Evolutionary conservation across 2,888 invertebrate genomes (phyloP).

Genomic region (Rotaria socialis): DNA sequence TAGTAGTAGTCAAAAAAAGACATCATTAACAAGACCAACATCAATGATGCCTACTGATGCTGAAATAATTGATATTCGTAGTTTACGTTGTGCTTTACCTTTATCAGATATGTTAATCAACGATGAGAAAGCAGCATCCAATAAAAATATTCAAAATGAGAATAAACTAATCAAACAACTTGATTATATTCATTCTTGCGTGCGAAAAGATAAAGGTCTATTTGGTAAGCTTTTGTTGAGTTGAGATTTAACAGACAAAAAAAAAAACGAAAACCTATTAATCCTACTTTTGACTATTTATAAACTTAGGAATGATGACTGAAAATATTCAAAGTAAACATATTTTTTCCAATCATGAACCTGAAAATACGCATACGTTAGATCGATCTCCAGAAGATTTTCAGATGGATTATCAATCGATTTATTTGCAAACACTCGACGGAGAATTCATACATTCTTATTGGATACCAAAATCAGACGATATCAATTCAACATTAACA

Average conservation of each 20-base stretch:
- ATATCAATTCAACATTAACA: neutral
- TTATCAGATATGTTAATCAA: neutral
- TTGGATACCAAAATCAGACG: neutral
- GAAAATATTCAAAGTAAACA: constrained; percentile 34
- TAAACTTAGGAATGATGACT: neutral
- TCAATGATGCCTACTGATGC: neutral
- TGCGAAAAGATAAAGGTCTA: constrained; percentile 24
- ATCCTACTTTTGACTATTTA: neutral
- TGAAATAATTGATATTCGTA: constrained; percentile 22
- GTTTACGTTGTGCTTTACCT: constrained; percentile 23
- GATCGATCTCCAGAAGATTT: neutral
- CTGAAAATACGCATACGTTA: constrained; percentile 11
- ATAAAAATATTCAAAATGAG: neutral
- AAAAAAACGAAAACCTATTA: neutral
- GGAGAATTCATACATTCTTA: constrained; percentile 2
- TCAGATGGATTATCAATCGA: neutral
- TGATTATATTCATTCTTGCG: constrained; percentile 24
- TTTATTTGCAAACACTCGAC: constrained; percentile 18
- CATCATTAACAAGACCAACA: neutral
- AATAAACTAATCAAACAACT: constrained; percentile 10
- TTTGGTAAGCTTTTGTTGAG: neutral
- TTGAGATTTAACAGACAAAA: too few species aligned
- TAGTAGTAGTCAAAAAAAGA: neutral
- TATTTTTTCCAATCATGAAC: constrained; percentile 31
- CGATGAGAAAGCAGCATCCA: neutral